phyloP scores from a whole-genome alignment of 1,140 invertebrate genomes.

The Bicyclus anynana region DNA sequence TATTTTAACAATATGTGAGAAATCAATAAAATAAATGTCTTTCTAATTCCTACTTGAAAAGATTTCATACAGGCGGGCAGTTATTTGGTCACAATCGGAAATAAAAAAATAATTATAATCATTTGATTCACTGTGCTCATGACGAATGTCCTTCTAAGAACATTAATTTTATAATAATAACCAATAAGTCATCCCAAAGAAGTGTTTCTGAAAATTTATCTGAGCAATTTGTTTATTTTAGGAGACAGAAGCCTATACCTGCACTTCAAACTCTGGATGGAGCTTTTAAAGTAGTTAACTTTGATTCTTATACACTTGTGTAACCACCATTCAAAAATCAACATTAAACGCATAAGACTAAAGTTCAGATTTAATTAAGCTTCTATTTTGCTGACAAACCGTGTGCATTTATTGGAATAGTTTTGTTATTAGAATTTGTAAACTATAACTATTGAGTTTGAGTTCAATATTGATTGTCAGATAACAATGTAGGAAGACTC shows the following conservation, averaged over 20 bases:
- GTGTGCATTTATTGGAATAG: slow-evolving; percentile 15
- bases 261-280: slow-evolving; percentile 62
- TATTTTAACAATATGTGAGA: no score
- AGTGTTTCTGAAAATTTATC: slow-evolving; percentile 6
- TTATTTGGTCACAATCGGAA: not conserved
- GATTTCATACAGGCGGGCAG: no score
- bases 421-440: slow-evolving; percentile 1
- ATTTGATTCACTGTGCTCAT: not conserved
- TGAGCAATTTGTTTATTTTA: slow-evolving; percentile 68
- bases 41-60: no score
- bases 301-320: slow-evolving; percentile 54
- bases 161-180: not conserved
- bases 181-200: slow-evolving; percentile 4
- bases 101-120: not conserved
- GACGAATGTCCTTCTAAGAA: slow-evolving; percentile 1
- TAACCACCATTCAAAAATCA: slow-evolving; percentile 21
- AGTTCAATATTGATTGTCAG: slow-evolving; percentile 13
- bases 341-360: slow-evolving; percentile 1
- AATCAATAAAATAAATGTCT: no score
- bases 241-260: slow-evolving; percentile 71
- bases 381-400: slow-evolving; percentile 31
- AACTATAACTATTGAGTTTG: slow-evolving; percentile 3
- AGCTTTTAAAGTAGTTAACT: slow-evolving; percentile 66
- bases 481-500: slow-evolving; percentile 5
- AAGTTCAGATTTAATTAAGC: slow-evolving; percentile 15